phyloP scores from a whole-genome alignment of 1,140 invertebrate genomes.

The Nymphalis io region DNA sequence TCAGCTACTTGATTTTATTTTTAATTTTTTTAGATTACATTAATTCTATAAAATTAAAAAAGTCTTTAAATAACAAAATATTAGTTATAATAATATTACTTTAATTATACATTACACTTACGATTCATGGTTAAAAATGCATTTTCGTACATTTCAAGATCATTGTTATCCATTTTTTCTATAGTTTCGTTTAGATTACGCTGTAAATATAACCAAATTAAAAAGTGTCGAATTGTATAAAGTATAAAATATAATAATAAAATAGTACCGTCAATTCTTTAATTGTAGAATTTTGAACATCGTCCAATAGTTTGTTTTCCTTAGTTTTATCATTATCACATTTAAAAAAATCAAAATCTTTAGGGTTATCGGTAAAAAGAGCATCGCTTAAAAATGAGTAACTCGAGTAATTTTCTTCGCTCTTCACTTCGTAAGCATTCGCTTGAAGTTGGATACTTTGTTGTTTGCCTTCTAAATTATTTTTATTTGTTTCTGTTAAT shows the following conservation, averaged over 20 bases:
- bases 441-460: background rate
- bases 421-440: background rate
- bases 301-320: conserved; percentile 10
- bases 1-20: background rate
- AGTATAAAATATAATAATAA: background rate
- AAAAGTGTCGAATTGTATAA: background rate
- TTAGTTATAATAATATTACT: no score
- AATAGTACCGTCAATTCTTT: conserved; percentile 18
- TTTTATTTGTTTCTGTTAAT: background rate
- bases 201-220: conserved; percentile 1
- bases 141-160: conserved; percentile 54
- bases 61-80: no score
- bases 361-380: conserved; percentile 29
- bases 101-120: conserved; percentile 45
- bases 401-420: conserved; percentile 39
- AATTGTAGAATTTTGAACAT: conserved; percentile 22
- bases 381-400: conserved; percentile 58
- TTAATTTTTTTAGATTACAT: no score
- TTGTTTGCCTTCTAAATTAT: background rate
- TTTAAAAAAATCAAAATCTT: conserved; percentile 43
- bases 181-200: conserved; percentile 3
- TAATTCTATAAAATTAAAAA: no score
- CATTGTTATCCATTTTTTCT: conserved; percentile 16
- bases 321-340: conserved; percentile 26
- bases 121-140: conserved; percentile 66